These are phyloP conservation scores for Agrenia bidenticulata DNA, from an alignment of 2,888 invertebrate species.

Conservation along the genomic window DNA sequence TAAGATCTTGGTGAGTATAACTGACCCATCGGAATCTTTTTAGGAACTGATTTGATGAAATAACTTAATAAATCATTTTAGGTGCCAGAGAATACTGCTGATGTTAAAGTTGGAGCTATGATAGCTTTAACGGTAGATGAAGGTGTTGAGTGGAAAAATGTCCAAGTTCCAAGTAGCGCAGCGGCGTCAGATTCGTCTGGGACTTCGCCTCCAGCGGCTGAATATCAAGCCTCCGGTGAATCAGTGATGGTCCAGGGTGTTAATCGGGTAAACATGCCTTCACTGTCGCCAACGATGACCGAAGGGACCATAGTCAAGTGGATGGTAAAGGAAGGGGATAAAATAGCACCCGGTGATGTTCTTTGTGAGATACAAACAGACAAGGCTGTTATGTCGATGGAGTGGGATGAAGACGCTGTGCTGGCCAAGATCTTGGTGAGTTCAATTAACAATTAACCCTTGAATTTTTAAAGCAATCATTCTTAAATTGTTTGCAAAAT, in stretches of 20 bases:
- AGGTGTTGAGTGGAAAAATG: constrained; percentile 66
- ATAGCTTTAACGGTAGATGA: constrained; percentile 65
- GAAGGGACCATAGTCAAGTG: constrained; percentile 64
- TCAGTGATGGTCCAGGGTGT: background rate
- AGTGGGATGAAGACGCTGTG: constrained; percentile 64
- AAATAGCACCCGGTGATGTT: constrained; percentile 62
- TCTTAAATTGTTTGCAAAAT: constrained; percentile 5
- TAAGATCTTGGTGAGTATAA: constrained; percentile 62
- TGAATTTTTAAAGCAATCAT: background rate
- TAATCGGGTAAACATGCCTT: constrained; percentile 60
- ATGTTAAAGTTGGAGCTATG: constrained; percentile 62
- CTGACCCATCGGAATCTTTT: too few relatives aligned
- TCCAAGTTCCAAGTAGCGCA: constrained; percentile 55
- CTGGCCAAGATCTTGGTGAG: constrained; percentile 65
- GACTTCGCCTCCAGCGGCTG: constrained; percentile 19
- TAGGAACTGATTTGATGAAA: too few relatives aligned
- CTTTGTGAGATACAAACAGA: constrained; percentile 68
- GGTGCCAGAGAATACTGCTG: constrained; percentile 61
- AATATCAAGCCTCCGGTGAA: background rate
- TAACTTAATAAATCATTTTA: too few relatives aligned
- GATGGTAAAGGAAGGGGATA: constrained; percentile 63
- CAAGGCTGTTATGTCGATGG: constrained; percentile 65
- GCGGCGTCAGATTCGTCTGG: constrained; percentile 41
- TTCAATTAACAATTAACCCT: background rate
- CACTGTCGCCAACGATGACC: constrained; percentile 66